These are phyloP conservation scores for Holcopasites calliopsidis DNA, from an alignment of 1,140 invertebrate species.

Conservation along the genomic window DNA sequence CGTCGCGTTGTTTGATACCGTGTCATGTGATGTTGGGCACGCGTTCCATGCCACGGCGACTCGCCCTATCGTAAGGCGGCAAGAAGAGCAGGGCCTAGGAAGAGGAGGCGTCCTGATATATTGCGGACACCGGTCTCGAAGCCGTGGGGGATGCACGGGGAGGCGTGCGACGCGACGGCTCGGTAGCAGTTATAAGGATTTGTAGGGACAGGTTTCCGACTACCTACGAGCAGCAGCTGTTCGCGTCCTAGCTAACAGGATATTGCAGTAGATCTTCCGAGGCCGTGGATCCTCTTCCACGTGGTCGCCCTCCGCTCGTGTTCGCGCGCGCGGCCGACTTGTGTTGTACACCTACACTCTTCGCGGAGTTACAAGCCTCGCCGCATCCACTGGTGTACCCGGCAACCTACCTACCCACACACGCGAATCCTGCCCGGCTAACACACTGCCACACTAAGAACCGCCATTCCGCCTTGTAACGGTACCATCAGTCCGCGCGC, in stretches of 20 bases:
- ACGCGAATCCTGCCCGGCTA: slow-evolving; percentile 71
- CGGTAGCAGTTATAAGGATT: slow-evolving; percentile 64
- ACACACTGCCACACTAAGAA: slow-evolving; percentile 73
- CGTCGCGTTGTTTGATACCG: no score
- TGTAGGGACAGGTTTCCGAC: slow-evolving; percentile 67
- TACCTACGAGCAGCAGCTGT: slow-evolving; percentile 61
- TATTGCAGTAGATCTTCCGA: slow-evolving; percentile 50
- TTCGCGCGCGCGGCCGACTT: slow-evolving; percentile 16
- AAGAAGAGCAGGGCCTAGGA: no score
- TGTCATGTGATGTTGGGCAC: no score
- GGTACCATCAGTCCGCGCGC: slow-evolving; percentile 65
- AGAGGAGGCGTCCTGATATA: slow-evolving; percentile 36
- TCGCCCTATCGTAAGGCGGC: no score
- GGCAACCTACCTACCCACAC: slow-evolving; percentile 56
- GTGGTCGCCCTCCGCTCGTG: slow-evolving; percentile 14
- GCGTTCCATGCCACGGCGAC: no score
- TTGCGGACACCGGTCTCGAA: slow-evolving; percentile 12
- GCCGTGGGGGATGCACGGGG: background rate
- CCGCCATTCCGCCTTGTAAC: slow-evolving; percentile 67
- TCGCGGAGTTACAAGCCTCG: background rate
- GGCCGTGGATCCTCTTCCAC: slow-evolving; percentile 18
- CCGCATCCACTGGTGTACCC: no score
- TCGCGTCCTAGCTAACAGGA: slow-evolving; percentile 39
- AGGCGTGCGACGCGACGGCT: background rate
- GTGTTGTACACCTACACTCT: slow-evolving; percentile 47